A percentile compares a stretch with the other conserved stretches of the same genome.
Conservation (phyloP, 2,888 invertebrate genomes). For the Adineta ricciae region DNA sequence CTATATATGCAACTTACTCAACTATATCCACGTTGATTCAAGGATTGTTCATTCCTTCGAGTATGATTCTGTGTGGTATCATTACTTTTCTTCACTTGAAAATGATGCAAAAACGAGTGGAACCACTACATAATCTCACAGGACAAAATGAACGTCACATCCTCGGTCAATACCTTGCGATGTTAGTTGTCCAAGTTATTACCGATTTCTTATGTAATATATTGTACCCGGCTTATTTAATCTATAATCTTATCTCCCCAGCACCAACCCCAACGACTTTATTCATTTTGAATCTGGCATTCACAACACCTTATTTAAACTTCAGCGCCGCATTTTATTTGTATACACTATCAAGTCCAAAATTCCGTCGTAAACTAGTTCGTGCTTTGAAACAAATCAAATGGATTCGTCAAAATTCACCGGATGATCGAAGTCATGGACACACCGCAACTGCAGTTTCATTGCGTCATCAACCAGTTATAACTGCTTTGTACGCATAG, state of each 20-base stretch:
- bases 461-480: too few relatives aligned
- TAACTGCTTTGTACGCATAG: too few relatives aligned
- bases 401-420: background rate
- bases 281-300: background rate
- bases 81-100: background rate
- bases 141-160: background rate
- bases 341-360: background rate
- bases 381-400: background rate
- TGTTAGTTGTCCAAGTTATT: background rate
- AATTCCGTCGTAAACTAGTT: background rate
- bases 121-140: background rate
- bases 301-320: background rate
- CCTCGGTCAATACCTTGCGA: background rate
- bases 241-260: background rate
- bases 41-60: background rate
- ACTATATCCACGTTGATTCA: background rate
- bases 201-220: background rate
- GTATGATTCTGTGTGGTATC: background rate
- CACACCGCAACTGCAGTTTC: too few relatives aligned
- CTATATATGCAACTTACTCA: background rate
- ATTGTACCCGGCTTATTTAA: background rate
- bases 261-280: background rate
- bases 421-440: too few relatives aligned
- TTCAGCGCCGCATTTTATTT: background rate
- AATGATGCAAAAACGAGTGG: background rate